Percentiles rank a stretch among this genome's conserved stretches.
Evolutionary conservation across 2,797 vertebrate genomes (phyloP).

Genomic region (Chelidonichthys spinosus): DNA sequence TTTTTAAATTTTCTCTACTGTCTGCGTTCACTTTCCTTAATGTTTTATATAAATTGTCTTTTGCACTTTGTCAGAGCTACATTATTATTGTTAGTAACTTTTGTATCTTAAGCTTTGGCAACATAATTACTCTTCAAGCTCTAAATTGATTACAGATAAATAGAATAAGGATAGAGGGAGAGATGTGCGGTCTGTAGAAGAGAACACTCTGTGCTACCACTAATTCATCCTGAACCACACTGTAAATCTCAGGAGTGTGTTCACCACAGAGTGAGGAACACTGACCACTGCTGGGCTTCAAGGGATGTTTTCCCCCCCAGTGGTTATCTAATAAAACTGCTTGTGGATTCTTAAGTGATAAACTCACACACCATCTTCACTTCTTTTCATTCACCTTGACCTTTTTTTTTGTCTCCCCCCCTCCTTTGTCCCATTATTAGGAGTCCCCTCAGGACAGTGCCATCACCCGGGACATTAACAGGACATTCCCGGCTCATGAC

Average conservation of each 20-base stretch:
- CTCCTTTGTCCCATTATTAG: constrained; percentile 71
- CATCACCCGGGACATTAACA: constrained; percentile 98
- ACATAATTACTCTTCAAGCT: neutral
- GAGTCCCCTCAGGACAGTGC: constrained; percentile 99
- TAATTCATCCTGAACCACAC: constrained; percentile 26
- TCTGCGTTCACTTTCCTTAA: neutral
- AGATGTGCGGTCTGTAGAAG: constrained; percentile 36
- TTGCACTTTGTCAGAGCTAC: neutral
- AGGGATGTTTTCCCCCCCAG: constrained; percentile 1
- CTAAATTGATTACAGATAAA: constrained; percentile 4
- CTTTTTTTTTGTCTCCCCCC: neutral
- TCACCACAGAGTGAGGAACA: constrained; percentile 22
- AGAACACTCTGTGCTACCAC: constrained; percentile 60
- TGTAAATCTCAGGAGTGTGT: constrained; percentile 32
- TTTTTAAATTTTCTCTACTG: neutral
- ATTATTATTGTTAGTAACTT: neutral
- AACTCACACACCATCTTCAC: neutral
- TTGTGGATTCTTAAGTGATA: constrained; percentile 12
- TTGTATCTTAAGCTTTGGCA: neutral
- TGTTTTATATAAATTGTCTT: neutral
- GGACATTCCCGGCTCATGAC: constrained; percentile 98
- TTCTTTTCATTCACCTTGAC: constrained; percentile 13
- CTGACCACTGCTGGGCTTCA: constrained; percentile 51
- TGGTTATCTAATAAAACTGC: constrained; percentile 1
- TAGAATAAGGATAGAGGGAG: constrained; percentile 10